Evolutionary conservation across 64 coral and sea anemone species (phyloP).

Genomic region (Astreopora myriophthalma): DNA sequence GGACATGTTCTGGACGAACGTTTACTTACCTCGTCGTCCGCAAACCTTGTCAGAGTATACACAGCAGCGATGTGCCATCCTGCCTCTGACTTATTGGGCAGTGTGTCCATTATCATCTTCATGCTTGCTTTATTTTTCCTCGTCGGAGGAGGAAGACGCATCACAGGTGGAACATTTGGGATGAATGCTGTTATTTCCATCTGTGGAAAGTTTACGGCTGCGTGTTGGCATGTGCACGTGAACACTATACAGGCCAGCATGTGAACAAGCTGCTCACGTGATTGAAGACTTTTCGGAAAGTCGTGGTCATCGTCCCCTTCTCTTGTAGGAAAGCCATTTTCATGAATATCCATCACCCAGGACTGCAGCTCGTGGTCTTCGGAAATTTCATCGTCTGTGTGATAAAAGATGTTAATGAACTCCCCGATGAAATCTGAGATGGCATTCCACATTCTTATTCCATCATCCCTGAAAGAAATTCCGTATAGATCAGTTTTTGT

Average conservation of each 20-base stretch:
- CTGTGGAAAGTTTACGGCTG: slow-evolving; percentile 83
- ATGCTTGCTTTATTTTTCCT: slow-evolving; percentile 59
- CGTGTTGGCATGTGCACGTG: slow-evolving; percentile 79
- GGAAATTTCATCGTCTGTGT: slow-evolving; percentile 36
- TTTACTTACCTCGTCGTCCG: slow-evolving; percentile 86
- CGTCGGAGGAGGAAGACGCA: slow-evolving; percentile 81
- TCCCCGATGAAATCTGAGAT: slow-evolving; percentile 60
- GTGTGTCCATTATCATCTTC: slow-evolving; percentile 68
- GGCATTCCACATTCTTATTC: slow-evolving; percentile 63
- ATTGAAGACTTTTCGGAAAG: slow-evolving; percentile 32
- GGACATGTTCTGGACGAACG: background rate
- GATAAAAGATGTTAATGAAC: slow-evolving; percentile 35
- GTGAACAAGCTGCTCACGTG: slow-evolving; percentile 62
- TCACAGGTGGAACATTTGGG: slow-evolving; percentile 65
- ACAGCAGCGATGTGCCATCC: slow-evolving; percentile 72
- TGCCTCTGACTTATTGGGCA: slow-evolving; percentile 71
- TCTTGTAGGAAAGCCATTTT: slow-evolving; percentile 58
- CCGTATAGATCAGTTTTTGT: too few species aligned
- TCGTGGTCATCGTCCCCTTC: slow-evolving; percentile 67
- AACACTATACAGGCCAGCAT: slow-evolving; percentile 65
- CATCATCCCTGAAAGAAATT: slow-evolving; percentile 68
- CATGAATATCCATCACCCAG: slow-evolving; percentile 74
- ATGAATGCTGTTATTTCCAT: slow-evolving; percentile 68
- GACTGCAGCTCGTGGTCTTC: slow-evolving; percentile 69
- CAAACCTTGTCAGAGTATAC: slow-evolving; percentile 53